phyloP scores from a whole-genome alignment of 2,113 vertebrate genomes.

The Melanerpes aurifrons region DNA sequence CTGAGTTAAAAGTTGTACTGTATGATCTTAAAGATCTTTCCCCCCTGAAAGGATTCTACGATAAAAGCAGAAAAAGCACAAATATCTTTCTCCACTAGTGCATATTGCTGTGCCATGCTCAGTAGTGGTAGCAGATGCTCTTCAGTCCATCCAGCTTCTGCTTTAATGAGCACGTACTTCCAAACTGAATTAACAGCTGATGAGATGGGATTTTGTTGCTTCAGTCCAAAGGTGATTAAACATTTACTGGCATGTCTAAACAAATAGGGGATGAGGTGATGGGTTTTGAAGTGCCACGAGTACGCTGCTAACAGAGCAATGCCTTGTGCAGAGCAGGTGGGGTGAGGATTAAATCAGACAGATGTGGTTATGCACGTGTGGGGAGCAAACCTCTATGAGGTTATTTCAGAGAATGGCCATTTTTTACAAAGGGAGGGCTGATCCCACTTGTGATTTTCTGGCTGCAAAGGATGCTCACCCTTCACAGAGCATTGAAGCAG shows the following conservation, averaged over 20 bases:
- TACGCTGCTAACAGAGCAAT: accelerated
- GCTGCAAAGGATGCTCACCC: neutral
- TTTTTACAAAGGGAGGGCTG: neutral
- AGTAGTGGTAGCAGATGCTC: accelerated
- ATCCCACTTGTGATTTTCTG: neutral
- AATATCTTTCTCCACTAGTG: accelerated
- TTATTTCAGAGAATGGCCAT: neutral
- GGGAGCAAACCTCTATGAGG: neutral
- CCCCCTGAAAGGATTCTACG: no score
- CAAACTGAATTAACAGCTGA: neutral
- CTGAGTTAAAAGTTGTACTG: no score
- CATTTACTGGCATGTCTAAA: neutral
- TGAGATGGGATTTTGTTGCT: neutral
- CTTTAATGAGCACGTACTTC: neutral
- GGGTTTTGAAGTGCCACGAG: neutral
- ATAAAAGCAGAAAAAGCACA: neutral
- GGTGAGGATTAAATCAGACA: neutral
- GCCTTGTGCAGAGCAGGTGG: neutral
- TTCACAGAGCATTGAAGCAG: neutral
- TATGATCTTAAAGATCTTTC: no score
- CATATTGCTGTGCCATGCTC: accelerated
- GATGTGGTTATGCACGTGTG: neutral
- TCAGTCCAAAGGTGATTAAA: neutral
- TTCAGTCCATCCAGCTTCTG: neutral
- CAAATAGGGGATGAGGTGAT: neutral